phyloP scores from a whole-genome alignment of 2,113 vertebrate species.

The Crypturellus undulatus region DNA sequence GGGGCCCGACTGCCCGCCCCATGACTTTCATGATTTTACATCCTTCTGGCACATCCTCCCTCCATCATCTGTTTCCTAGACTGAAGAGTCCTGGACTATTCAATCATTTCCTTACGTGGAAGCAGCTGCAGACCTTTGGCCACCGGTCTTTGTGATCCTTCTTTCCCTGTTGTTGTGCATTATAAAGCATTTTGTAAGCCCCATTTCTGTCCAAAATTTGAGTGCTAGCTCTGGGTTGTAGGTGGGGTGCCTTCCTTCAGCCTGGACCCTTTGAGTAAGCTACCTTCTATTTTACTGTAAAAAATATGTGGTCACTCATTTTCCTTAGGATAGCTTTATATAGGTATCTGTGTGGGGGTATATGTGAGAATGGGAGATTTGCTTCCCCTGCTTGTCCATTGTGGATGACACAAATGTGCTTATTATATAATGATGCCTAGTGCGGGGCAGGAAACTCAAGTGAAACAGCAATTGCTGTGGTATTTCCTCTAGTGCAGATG shows the following conservation, averaged over 20 bases:
- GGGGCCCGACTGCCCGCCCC: neutral
- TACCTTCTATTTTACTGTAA: neutral
- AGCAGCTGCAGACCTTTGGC: neutral
- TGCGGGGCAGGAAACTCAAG: neutral
- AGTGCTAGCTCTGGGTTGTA: neutral
- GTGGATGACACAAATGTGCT: neutral
- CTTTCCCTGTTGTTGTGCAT: neutral
- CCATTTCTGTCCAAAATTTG: neutral
- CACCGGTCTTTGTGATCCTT: neutral
- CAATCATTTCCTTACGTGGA: neutral
- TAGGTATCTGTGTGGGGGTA: rapidly evolving
- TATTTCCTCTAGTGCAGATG: neutral
- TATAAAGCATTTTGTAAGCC: neutral
- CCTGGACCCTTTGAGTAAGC: neutral
- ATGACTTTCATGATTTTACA: neutral
- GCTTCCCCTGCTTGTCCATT: neutral
- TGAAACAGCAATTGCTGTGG: neutral
- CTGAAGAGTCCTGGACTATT: neutral
- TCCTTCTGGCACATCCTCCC: neutral
- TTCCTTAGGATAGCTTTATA: neutral
- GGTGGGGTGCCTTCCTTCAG: neutral
- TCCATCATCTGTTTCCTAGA: neutral
- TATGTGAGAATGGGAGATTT: neutral
- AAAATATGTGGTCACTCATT: neutral
- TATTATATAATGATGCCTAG: neutral